These are phyloP conservation scores for Mya arenaria DNA, from an alignment of 1,140 invertebrate species.

Conservation along the genomic window DNA sequence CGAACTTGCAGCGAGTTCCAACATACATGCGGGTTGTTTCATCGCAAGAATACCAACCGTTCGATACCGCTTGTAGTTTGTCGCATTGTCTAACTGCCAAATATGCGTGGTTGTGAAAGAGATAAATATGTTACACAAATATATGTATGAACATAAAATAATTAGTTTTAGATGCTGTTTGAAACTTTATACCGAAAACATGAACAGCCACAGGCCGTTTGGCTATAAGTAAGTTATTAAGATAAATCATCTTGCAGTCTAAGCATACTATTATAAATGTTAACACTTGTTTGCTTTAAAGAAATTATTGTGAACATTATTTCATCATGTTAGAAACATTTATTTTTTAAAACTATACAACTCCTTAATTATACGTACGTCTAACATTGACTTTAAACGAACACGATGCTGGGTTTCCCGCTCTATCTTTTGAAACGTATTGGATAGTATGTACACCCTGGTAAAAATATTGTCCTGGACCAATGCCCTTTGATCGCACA, in stretches of 20 bases:
- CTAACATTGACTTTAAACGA: slow-evolving; percentile 8
- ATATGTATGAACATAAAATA: too few relatives aligned
- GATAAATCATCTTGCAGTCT: neutral
- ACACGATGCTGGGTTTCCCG: slow-evolving; percentile 20
- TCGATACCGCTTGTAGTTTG: neutral
- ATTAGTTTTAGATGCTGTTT: neutral
- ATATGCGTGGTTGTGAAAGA: too few relatives aligned
- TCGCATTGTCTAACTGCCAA: slow-evolving; percentile 9
- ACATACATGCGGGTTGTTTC: neutral
- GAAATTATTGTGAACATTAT: neutral
- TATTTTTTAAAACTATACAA: neutral
- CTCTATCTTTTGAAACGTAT: slow-evolving; percentile 15
- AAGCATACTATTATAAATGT: neutral
- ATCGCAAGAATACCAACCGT: slow-evolving; percentile 26
- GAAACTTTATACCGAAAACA: neutral
- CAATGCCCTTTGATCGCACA: neutral
- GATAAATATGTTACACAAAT: too few relatives aligned
- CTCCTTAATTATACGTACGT: neutral
- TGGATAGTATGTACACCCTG: slow-evolving; percentile 5
- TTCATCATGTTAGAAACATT: neutral
- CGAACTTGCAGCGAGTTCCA: slow-evolving; percentile 28
- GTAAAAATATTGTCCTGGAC: slow-evolving; percentile 6
- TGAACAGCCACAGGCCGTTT: neutral
- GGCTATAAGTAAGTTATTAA: neutral
- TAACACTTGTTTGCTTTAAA: neutral